Evolutionary conservation across 1,140 invertebrate genomes (phyloP), one percentile per base, ranked within the genome.

Genomic region (Halictus rubicundus): DNA sequence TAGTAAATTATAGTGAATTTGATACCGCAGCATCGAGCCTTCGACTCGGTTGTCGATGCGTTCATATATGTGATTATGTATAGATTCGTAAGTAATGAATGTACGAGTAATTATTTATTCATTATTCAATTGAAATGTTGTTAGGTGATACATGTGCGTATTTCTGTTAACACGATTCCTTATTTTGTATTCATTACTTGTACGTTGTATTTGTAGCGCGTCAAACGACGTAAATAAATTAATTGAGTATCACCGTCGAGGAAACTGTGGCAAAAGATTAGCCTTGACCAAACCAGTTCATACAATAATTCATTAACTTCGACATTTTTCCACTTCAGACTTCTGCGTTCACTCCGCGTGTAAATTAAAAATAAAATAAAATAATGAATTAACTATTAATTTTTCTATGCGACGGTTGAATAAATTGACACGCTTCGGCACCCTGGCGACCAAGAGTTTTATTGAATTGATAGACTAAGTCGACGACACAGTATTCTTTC

Each of bases 31-130:
- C n/a, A n/a, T 32, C 3, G 32, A 32, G 2, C 32, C 49, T 16
- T 52, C 49, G 49, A 52, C 32, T 32, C 32, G 46, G 12, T 60
- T 16, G 7, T 32, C 23, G 19, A 57, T 52, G 23, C 21, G 9
- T 27, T 2, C 32, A n/a, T 5, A 4, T 39, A 25, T 68, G 6
- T 25, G 42, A 72, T 72, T n/a, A 68, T 8, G 0, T 37, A 21
- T 68, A 59, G 63, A 42, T 23, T 42, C 19, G 21, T 42, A 42
- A 23, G 63, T 10, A 21, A 42, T 21, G 12, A 5, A 37, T 39
- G 63, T n/a, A 39, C 63, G 8, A 65, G 21, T 21, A 39, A 65
- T 46, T 65, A 46, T 65, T 65, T 60, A 63, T 49, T 49, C 27
- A 6, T 37, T 63, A 1, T 32, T 63, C 8, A 4, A 49, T 49